Percentiles rank a stretch among this genome's conserved stretches.
phyloP scores from a whole-genome alignment of 2,113 vertebrate genomes.

The Lipophrys pholis region DNA sequence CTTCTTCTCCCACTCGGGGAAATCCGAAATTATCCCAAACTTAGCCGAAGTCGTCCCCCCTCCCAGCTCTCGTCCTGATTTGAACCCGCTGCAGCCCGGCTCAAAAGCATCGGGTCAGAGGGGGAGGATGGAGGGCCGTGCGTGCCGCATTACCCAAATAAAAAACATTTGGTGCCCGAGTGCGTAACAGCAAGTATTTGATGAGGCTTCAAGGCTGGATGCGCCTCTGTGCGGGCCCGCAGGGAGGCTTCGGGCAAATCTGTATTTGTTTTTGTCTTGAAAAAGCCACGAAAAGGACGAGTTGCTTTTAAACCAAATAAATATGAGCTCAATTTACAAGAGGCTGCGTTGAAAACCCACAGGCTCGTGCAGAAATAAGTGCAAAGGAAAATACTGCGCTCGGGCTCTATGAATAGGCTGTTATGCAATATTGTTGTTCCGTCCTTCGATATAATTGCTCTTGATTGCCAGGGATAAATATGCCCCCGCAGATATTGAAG shows the following conservation, averaged over 20 bases:
- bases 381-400: neutral
- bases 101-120: slow-evolving; percentile 67
- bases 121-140: slow-evolving; percentile 61
- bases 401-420: neutral
- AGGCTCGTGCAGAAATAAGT: no score
- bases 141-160: slow-evolving; percentile 78
- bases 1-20: neutral
- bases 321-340: neutral
- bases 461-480: slow-evolving; percentile 13
- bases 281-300: neutral
- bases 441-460: slow-evolving; percentile 4
- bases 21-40: slow-evolving; percentile 45
- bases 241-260: slow-evolving; percentile 22
- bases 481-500: slow-evolving; percentile 7
- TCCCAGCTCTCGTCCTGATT: slow-evolving; percentile 8
- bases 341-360: neutral
- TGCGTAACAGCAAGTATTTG: slow-evolving; percentile 56
- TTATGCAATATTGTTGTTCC: neutral
- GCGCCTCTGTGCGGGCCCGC: slow-evolving; percentile 22
- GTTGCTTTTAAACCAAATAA: neutral
- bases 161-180: slow-evolving; percentile 51
- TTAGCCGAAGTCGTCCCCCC: slow-evolving; percentile 37
- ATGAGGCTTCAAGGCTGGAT: slow-evolving; percentile 39
- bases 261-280: slow-evolving; percentile 17
- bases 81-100: slow-evolving; percentile 43